These are phyloP conservation scores for Eira barbara DNA, from an alignment of 2,113 vertebrate species.

Conservation along the genomic window DNA sequence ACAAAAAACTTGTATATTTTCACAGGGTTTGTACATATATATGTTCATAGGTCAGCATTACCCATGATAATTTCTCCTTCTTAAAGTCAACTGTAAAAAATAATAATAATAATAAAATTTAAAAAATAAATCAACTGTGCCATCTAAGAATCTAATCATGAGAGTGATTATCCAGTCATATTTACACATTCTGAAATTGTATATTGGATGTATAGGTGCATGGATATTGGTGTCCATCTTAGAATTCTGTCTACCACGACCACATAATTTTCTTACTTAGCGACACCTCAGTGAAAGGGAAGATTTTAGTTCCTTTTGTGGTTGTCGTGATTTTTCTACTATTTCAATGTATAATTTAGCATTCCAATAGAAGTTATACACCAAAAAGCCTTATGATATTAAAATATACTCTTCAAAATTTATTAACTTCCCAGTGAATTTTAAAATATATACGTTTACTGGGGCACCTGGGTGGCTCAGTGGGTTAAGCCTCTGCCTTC, in stretches of 20 bases:
- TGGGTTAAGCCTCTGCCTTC: too few species aligned
- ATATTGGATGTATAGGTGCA: rapidly evolving
- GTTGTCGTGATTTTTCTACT: not conserved
- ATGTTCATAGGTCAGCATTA: not conserved
- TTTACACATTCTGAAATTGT: not conserved
- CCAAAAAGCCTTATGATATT: not conserved
- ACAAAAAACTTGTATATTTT: not conserved
- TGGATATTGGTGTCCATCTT: not conserved
- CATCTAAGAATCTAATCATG: not conserved
- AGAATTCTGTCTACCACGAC: not conserved
- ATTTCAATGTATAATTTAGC: not conserved
- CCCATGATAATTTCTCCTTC: not conserved
- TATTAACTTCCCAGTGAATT: not conserved
- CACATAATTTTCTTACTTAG: not conserved
- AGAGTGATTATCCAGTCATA: not conserved
- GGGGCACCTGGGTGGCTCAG: too few species aligned
- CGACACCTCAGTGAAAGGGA: not conserved
- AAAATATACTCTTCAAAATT: not conserved
- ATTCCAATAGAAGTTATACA: not conserved
- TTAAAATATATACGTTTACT: not conserved
- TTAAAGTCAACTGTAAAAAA: not conserved
- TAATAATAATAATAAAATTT: not conserved
- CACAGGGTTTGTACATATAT: not conserved
- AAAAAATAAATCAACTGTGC: not conserved
- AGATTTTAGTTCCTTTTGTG: not conserved